These are phyloP conservation scores for Schlechtendalia chinensis DNA, from an alignment of 1,140 invertebrate genomes.

Conservation along the genomic window DNA sequence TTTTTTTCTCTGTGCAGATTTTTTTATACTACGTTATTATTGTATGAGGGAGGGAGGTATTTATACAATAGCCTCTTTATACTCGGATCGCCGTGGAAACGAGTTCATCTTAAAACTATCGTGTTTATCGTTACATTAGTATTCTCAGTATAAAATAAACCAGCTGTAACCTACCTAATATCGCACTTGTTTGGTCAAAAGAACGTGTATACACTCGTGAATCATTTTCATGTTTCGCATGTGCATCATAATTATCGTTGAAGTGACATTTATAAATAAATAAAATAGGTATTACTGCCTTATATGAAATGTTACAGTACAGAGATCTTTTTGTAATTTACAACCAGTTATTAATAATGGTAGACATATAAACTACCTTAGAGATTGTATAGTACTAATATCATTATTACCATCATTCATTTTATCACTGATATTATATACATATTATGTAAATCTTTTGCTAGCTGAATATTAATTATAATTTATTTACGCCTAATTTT, in stretches of 20 bases:
- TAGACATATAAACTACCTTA: neutral
- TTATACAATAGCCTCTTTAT: constrained; percentile 15
- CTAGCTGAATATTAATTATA: neutral
- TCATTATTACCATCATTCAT: neutral
- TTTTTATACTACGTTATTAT: constrained; percentile 27
- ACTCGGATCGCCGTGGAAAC: constrained; percentile 11
- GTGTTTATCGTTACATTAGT: constrained; percentile 5
- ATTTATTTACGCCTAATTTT: too few species aligned
- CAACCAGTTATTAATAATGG: neutral
- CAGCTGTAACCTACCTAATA: constrained; percentile 22
- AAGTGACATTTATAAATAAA: constrained; percentile 9
- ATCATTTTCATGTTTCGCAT: constrained; percentile 44
- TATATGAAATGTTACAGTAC: constrained; percentile 11
- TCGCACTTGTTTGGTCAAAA: constrained; percentile 21
- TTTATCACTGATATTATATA: neutral
- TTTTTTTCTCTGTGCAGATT: neutral
- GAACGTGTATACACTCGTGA: constrained; percentile 18
- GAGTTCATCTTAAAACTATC: constrained; percentile 30
- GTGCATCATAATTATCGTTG: constrained; percentile 5
- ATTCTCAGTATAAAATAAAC: constrained; percentile 33
- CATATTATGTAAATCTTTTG: neutral
- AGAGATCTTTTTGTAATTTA: constrained; percentile 1
- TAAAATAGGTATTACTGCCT: neutral
- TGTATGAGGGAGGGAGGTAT: too few species aligned
- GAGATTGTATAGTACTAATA: neutral